These are phyloP conservation scores for human (Homo sapiens) DNA, from an alignment of 2,113 vertebrate species.

Conservation along the genomic window GRCh38 chr12:114369501-114370000, in stretches of 20 bases:
- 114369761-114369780: neutral
- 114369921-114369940: accelerated
- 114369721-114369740: neutral
- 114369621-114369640: accelerated
- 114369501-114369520: accelerated
- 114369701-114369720: neutral
- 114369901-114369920: neutral
- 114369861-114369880: neutral
- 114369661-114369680: accelerated
- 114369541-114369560: neutral
- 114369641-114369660: neutral
- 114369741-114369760: neutral
- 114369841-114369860: neutral
- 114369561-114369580: accelerated
- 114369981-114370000: no score
- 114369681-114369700: neutral
- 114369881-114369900: accelerated
- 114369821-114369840: neutral
- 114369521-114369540: accelerated
- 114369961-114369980: neutral
- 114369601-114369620: accelerated
- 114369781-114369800: neutral
- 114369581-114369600: neutral
- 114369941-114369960: neutral
- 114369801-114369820: accelerated